A percentile compares a stretch with the other conserved stretches of the same genome.
Conservation (phyloP, 2,113 vertebrate species). For the Barnardius zonarius region DNA sequence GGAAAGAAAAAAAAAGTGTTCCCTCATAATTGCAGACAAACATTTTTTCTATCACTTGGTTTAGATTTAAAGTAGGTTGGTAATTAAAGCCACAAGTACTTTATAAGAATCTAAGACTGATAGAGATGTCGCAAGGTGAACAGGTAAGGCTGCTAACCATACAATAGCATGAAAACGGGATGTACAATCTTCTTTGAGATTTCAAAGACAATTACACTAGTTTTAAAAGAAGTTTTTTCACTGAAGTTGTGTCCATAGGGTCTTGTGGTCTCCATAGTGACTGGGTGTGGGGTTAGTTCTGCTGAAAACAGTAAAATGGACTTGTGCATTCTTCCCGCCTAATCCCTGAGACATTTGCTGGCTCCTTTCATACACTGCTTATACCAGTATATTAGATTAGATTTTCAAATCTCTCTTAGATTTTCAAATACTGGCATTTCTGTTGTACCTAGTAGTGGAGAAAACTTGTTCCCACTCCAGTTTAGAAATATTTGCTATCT, state of each 20-base stretch:
- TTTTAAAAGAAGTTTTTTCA: neutral
- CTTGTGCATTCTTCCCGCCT: neutral
- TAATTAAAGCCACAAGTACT: neutral
- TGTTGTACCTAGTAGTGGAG: neutral
- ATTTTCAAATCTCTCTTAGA: neutral
- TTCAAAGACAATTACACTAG: neutral
- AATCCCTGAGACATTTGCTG: neutral
- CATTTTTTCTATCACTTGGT: neutral
- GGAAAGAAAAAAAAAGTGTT: neutral
- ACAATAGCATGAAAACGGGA: neutral
- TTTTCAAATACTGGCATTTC: neutral
- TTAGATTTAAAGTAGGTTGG: neutral
- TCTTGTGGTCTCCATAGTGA: neutral
- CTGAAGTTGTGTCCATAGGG: neutral
- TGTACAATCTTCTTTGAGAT: neutral
- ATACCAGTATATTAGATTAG: neutral
- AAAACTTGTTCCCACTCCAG: neutral
- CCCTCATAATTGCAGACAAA: neutral
- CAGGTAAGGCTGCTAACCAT: neutral
- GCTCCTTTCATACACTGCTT: neutral
- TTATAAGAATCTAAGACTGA: neutral
- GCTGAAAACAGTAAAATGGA: neutral
- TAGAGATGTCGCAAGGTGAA: neutral
- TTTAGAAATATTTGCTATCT: slow-evolving; percentile 53
- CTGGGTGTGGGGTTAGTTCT: neutral